A percentile compares a stretch with the other conserved stretches of the same genome.
Evolutionary conservation across 2,888 invertebrate genomes (phyloP).

Genomic region (Cosmia pyralina): DNA sequence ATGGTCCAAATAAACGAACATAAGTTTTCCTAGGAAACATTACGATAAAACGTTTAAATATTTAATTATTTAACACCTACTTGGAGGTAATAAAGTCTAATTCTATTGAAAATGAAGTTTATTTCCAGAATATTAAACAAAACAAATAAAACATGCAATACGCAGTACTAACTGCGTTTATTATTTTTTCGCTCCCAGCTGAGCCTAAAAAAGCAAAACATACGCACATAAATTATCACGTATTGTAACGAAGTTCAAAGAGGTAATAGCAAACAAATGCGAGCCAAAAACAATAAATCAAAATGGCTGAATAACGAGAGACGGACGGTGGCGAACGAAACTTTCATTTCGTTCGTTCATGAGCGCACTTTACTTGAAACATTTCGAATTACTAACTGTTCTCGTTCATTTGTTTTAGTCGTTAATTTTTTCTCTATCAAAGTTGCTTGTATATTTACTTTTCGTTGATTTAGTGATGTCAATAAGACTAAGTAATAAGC

Average conservation of each 20-base stretch:
- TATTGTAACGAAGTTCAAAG: slow-evolving; percentile 75
- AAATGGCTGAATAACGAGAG: slow-evolving; percentile 80
- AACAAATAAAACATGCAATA: slow-evolving; percentile 12
- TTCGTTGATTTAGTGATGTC: neutral
- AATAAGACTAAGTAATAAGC: neutral
- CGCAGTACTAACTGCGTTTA: slow-evolving; percentile 19
- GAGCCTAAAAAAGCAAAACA: slow-evolving; percentile 42
- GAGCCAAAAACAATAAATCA: slow-evolving; percentile 84
- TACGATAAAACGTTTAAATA: neutral
- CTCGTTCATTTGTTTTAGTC: slow-evolving; percentile 57
- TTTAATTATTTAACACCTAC: neutral
- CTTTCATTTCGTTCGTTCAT: slow-evolving; percentile 84
- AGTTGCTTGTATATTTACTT: neutral
- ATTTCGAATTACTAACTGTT: slow-evolving; percentile 69
- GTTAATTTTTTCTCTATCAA: slow-evolving; percentile 7
- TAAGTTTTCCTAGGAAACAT: neutral
- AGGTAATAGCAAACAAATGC: slow-evolving; percentile 77
- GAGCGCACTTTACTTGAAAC: slow-evolving; percentile 82
- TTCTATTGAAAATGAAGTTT: neutral
- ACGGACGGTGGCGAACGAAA: slow-evolving; percentile 84
- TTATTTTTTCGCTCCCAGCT: slow-evolving; percentile 42
- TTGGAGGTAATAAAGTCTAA: slow-evolving; percentile 7
- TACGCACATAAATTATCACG: slow-evolving; percentile 54
- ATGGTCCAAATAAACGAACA: neutral
- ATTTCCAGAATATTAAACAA: slow-evolving; percentile 21